A percentile compares a stretch with the other conserved stretches of the same genome.
These are phyloP conservation scores for Pipistrellus nathusii DNA, from an alignment of 2,797 vertebrate genomes.

Conservation along the genomic window DNA sequence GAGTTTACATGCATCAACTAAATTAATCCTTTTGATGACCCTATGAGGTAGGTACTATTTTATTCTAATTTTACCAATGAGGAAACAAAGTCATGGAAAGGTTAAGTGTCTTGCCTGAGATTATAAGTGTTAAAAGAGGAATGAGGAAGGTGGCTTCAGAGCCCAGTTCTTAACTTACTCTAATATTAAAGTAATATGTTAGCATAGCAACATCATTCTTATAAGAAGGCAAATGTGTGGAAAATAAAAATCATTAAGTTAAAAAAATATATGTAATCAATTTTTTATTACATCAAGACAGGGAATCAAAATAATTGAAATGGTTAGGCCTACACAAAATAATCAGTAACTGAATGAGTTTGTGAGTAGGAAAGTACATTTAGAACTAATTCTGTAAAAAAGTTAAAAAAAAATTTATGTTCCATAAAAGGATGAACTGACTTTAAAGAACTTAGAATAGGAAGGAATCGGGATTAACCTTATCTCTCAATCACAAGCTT, in stretches of 20 bases:
- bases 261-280: conserved; percentile 25
- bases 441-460: conserved; percentile 47
- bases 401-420: not conserved
- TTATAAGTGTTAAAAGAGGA: not conserved
- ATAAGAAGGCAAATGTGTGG: conserved; percentile 38
- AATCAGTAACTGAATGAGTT: not conserved
- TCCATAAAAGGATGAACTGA: conserved; percentile 30
- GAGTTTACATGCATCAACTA: not conserved
- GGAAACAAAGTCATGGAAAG: conserved; percentile 4
- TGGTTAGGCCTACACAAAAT: not conserved
- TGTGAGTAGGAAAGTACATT: conserved; percentile 26
- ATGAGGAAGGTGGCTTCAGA: not conserved
- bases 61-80: conserved; percentile 14
- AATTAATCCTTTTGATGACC: conserved; percentile 5
- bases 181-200: not conserved
- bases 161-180: conserved; percentile 8
- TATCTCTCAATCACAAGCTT: conserved; percentile 48
- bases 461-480: not conserved
- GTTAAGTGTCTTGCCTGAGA: not conserved
- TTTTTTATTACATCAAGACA: not conserved
- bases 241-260: conserved; percentile 38
- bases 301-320: conserved; percentile 45
- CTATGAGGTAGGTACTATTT: conserved; percentile 2
- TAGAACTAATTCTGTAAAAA: conserved; percentile 29
- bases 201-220: not conserved